phyloP scores from a whole-genome alignment of 30 jellyfish, hydroid and myxozoan genomes.

The Morbakka virulenta region DNA sequence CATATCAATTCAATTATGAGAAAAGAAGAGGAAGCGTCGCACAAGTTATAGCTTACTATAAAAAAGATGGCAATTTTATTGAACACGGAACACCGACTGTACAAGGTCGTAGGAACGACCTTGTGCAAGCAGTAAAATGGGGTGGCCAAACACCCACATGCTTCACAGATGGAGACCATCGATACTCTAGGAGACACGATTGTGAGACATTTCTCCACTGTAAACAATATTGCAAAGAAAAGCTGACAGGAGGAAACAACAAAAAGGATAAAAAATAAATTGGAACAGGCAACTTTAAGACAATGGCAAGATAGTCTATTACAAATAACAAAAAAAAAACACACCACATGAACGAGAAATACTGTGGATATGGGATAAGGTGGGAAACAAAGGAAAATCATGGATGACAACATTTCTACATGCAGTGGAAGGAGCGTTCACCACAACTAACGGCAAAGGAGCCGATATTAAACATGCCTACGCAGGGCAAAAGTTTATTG shows the following conservation, averaged over 20 bases:
- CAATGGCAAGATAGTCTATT: too few relatives aligned
- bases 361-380: constrained; percentile 21
- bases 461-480: constrained; percentile 10
- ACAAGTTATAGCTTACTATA: not conserved
- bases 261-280: not conserved
- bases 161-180: not conserved
- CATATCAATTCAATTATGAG: too few relatives aligned
- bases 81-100: not conserved
- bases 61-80: not conserved
- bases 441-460: not conserved
- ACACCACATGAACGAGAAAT: not conserved
- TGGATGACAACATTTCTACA: not conserved
- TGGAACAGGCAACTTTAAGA: not conserved
- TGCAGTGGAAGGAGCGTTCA: not conserved
- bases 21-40: not conserved
- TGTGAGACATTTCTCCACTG: not conserved
- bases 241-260: not conserved
- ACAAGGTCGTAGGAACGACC: not conserved
- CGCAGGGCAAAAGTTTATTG: not conserved
- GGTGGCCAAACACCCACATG: not conserved
- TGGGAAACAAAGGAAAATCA: constrained; percentile 23
- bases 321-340: too few relatives aligned
- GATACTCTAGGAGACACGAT: not conserved
- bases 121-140: not conserved
- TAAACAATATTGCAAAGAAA: not conserved